A percentile compares a stretch with the other conserved stretches of the same genome.
Conservation (phyloP, 2,113 vertebrate genomes). For the Herpailurus yagouaroundi region DNA sequence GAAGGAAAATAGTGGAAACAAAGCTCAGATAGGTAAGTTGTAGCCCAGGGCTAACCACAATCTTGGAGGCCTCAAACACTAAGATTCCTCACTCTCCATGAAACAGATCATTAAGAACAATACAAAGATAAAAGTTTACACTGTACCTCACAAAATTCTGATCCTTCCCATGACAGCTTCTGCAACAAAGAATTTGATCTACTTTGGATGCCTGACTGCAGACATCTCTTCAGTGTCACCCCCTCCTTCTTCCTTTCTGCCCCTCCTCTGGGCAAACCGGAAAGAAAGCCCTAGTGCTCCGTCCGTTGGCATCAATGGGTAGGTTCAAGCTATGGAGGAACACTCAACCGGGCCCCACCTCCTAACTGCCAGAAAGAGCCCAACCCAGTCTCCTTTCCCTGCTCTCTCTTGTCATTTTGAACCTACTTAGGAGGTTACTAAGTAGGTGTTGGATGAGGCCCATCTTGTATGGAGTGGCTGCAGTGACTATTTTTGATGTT, state of each 20-base stretch:
- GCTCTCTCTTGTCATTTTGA: not conserved
- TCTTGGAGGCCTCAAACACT: not conserved
- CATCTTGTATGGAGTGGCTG: not conserved
- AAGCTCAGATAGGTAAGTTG: not conserved
- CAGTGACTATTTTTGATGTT: not conserved
- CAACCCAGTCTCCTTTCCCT: not conserved
- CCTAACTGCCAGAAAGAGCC: not conserved
- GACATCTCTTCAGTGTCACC: not conserved
- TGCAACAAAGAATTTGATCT: not conserved
- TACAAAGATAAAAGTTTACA: not conserved
- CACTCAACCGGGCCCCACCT: rapidly evolving
- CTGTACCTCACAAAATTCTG: not conserved
- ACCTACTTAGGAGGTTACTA: not conserved
- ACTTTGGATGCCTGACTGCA: not conserved
- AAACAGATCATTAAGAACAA: not conserved
- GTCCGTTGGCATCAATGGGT: not conserved
- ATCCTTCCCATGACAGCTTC: not conserved
- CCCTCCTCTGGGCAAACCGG: not conserved
- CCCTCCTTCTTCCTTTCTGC: not conserved
- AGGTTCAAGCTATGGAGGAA: not conserved
- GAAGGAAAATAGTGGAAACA: not conserved
- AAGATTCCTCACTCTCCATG: not conserved
- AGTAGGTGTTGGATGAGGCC: not conserved
- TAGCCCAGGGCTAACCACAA: not conserved
- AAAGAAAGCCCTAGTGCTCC: not conserved